Evolutionary conservation across 2,797 vertebrate species (phyloP).

Genomic region (Chiroxiphia lanceolata): DNA sequence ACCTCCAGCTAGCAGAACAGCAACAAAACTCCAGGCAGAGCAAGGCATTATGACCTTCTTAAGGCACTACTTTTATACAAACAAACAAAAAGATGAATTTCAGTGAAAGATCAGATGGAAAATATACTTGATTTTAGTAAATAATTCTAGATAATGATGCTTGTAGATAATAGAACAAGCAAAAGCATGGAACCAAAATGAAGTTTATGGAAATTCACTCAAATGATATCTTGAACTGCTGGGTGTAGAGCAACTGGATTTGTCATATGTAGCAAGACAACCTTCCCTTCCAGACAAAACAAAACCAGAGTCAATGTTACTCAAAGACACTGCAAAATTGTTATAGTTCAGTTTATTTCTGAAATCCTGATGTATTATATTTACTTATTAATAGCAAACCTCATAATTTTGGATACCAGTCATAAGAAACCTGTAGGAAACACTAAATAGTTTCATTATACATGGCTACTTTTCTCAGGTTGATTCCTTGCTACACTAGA

Average conservation of each 20-base stretch:
- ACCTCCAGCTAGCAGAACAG: background rate
- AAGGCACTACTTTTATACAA: background rate
- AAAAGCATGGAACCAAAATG: background rate
- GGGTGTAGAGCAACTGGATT: background rate
- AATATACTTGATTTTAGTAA: conserved; percentile 33
- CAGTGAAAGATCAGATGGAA: background rate
- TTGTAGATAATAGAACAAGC: background rate
- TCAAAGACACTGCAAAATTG: background rate
- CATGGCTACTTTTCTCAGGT: background rate
- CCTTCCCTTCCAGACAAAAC: background rate
- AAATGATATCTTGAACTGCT: background rate
- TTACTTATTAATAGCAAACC: background rate
- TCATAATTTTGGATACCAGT: background rate
- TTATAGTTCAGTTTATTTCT: background rate
- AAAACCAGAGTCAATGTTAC: background rate
- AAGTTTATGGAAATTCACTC: background rate
- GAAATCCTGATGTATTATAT: background rate
- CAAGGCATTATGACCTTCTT: background rate
- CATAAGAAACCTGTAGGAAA: background rate
- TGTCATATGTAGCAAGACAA: background rate
- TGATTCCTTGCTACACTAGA: background rate
- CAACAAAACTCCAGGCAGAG: background rate
- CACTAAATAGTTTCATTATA: background rate
- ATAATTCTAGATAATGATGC: conserved; percentile 14
- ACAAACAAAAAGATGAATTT: background rate